Evolutionary conservation across 2,113 vertebrate species (phyloP), one percentile per base, ranked within the genome.

Genomic region (Hepsetus odoe): DNA sequence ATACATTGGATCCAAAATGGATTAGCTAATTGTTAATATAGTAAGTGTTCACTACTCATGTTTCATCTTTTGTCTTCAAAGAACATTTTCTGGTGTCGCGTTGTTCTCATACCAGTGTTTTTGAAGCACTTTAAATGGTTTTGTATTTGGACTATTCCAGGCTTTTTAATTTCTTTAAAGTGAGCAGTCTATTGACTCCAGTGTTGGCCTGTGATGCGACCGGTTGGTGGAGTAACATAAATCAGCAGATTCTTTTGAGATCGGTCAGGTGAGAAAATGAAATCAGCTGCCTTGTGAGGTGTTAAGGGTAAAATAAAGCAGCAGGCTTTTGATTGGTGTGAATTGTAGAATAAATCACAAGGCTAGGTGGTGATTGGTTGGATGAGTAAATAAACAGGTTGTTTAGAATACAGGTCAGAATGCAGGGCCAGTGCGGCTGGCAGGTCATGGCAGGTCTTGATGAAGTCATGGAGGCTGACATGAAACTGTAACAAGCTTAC

Each of bases 401-500:
- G n/a, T n/a, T n/a, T n/a, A 14, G 18, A 49, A 49, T 18, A 6
- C 46, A 49, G 46, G 46, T 49, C 46, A 2, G 11, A 2, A 2
- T 49, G 16, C 2, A n/a, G 20, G 6, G 4, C 35, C 6, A 18
- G 32, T 33, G 13, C 16, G 26, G 26, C 9, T 59, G 56, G 14
- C 32, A 33, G 11, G 30, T 30, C 6, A 33, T 20, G 16, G 30
- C 33, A 51, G 44, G 42, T n/a, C 44, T 1, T n/a, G 18, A 40
- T 44, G 66, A 46, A 9, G 10, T 33, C n/a, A 40, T 61, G 51
- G 40, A 44, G 6, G 9, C 20, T 44, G 33, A 58, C 40, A 49
- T 49, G 42, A 69, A 3, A 12, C 72, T 35, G 16, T 62, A 74
- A 62, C n/a, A 22, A 46, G 58, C 74, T 76, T 66, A 55, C n/a